phyloP scores from a whole-genome alignment of 2,797 vertebrate species.

The Peromyscus melanophrys region DNA sequence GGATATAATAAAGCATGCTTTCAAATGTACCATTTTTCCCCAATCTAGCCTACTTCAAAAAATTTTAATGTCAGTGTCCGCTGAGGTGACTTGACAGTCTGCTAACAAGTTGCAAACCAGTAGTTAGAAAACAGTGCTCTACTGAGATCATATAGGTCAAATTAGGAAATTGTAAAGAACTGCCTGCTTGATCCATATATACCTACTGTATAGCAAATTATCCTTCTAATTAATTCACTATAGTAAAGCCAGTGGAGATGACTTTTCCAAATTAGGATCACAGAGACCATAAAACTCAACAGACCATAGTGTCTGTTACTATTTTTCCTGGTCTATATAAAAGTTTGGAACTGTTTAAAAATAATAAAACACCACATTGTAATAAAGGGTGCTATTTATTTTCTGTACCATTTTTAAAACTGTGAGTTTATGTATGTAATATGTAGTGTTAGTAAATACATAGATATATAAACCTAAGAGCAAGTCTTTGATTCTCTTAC shows the following conservation, averaged over 20 bases:
- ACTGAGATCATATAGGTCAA: background rate
- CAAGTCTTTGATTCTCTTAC: background rate
- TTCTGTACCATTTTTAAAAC: background rate
- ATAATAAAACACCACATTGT: background rate
- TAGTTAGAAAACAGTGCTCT: background rate
- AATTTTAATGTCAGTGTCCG: background rate
- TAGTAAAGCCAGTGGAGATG: background rate
- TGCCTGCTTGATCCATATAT: background rate
- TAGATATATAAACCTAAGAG: background rate
- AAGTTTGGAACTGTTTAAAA: background rate
- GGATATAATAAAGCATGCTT: background rate
- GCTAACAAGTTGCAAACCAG: background rate
- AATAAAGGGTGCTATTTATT: background rate
- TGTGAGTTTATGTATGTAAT: background rate
- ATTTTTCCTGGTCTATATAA: background rate
- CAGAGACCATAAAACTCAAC: background rate
- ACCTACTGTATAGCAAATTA: background rate
- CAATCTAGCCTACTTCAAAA: background rate
- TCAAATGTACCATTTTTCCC: background rate
- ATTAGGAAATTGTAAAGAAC: constrained; percentile 16
- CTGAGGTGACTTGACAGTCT: background rate
- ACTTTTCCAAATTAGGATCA: background rate
- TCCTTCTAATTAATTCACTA: constrained; percentile 14
- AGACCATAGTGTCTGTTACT: background rate
- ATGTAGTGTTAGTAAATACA: background rate